Evolutionary conservation across 2,797 vertebrate species (phyloP), one percentile per base, ranked within the genome.

Genomic region (Mallotus villosus): DNA sequence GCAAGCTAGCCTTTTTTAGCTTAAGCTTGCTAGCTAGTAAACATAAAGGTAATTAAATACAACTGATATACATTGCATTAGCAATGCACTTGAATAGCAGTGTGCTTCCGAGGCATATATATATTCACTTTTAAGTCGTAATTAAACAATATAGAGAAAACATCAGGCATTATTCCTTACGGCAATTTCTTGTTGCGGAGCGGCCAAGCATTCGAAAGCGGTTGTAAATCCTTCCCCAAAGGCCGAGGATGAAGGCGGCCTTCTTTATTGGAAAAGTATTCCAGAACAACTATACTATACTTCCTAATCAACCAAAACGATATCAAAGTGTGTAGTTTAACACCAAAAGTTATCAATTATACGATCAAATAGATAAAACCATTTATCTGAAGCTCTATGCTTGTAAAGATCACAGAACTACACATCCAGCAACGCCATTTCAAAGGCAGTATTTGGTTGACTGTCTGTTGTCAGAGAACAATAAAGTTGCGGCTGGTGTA

Each of bases 381-480:
- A 34, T 74, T 34, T 71, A 75, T 82, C 76, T 75, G 70, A 67
- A 80, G 76, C 74, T 79, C 72, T 79, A 78, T 73, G 78, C 82
- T 70, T 75, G 75, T 72, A 86, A 87, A 86, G 74, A 79, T 87
- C 85, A 76, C 79, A 81, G 80, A 80, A 85, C 76, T 41, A 85
- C 78, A 86, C 85, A 82, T 81, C 84, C 85, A 90, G 81, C 82
- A 88, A 82, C 90, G 92, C 92, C 93, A 94, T 94, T 92, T 92
- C 90, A 91, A 91, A 89, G 83, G 67, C 82, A 76, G 83, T 83
- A 85, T 85, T 88, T 91, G 88, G 85, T 83, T 84, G 83, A 85
- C 87, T 92, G 90, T 92, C 85, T 68, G 83, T 81, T 58, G 76
- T 73, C 74, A 76, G 27, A 32, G 86, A 88, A 91, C 91, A 93